These are phyloP conservation scores for Cottoperca gobio DNA, from an alignment of 2,797 vertebrate species.

Conservation along the genomic window DNA sequence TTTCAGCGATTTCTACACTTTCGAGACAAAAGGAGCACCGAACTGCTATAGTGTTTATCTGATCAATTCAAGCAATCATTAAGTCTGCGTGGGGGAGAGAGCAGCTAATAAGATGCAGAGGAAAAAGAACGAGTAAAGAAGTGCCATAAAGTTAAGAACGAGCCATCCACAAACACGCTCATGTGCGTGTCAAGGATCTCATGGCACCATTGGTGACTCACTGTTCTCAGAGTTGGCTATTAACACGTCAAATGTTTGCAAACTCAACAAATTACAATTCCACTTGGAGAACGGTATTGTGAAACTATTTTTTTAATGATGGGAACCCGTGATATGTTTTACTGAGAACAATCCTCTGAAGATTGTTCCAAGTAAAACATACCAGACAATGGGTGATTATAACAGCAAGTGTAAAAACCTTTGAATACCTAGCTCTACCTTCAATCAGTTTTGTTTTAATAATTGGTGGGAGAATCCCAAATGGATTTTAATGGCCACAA, in stretches of 20 bases:
- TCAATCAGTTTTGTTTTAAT: neutral
- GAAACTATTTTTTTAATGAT: constrained; percentile 17
- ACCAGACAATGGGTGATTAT: constrained; percentile 6
- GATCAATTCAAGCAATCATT: neutral
- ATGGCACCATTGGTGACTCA: neutral
- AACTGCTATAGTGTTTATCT: neutral
- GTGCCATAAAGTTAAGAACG: neutral
- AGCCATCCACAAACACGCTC: neutral
- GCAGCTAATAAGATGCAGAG: neutral
- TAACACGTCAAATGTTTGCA: neutral
- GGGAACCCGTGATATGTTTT: constrained; percentile 1
- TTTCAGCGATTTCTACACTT: neutral
- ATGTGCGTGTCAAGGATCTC: neutral
- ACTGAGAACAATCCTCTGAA: too few relatives aligned
- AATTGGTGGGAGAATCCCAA: neutral
- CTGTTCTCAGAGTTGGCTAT: neutral
- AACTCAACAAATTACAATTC: constrained; percentile 3
- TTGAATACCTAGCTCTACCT: constrained; percentile 16
- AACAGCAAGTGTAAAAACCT: constrained; percentile 19
- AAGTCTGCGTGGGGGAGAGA: neutral
- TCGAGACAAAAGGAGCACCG: neutral
- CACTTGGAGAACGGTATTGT: too few relatives aligned
- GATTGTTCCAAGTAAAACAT: constrained; percentile 9
- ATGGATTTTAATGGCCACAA: neutral
- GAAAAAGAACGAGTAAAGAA: neutral